Evolutionary conservation across 2,113 vertebrate species (phyloP).

Genomic region (Phoenicopterus ruber): DNA sequence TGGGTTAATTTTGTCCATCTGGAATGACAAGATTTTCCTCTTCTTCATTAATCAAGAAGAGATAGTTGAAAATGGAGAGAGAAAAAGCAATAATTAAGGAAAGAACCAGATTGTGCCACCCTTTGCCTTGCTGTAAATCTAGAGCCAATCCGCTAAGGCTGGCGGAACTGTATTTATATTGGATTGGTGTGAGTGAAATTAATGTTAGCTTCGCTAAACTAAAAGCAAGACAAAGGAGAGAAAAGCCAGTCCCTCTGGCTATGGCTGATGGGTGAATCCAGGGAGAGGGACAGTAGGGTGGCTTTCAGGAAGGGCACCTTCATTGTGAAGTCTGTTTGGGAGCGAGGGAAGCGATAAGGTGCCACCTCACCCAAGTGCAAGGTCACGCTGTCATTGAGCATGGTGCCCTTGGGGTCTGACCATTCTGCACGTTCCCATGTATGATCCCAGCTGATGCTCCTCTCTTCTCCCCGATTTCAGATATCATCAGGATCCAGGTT

Average conservation of each 20-base stretch:
- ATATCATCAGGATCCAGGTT: neutral
- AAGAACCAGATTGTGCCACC: neutral
- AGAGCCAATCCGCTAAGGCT: neutral
- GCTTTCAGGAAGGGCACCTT: neutral
- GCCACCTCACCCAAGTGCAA: neutral
- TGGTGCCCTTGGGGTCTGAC: neutral
- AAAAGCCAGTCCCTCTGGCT: neutral
- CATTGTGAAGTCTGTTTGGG: neutral
- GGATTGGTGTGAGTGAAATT: neutral
- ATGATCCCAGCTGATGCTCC: neutral
- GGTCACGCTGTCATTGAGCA: neutral
- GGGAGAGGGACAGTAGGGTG: neutral
- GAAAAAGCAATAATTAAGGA: neutral
- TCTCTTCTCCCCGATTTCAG: neutral
- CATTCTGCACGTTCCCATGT: neutral
- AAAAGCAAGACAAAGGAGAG: neutral
- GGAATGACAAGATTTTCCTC: neutral
- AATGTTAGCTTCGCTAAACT: neutral
- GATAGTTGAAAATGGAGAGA: neutral
- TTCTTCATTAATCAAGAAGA: neutral
- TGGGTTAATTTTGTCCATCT: neutral
- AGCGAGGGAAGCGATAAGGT: neutral
- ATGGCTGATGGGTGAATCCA: neutral
- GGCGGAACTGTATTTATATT: neutral
- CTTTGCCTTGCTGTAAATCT: neutral